These are phyloP conservation scores for Andricus curvator DNA, from an alignment of 2,888 invertebrate species.

Conservation along the genomic window DNA sequence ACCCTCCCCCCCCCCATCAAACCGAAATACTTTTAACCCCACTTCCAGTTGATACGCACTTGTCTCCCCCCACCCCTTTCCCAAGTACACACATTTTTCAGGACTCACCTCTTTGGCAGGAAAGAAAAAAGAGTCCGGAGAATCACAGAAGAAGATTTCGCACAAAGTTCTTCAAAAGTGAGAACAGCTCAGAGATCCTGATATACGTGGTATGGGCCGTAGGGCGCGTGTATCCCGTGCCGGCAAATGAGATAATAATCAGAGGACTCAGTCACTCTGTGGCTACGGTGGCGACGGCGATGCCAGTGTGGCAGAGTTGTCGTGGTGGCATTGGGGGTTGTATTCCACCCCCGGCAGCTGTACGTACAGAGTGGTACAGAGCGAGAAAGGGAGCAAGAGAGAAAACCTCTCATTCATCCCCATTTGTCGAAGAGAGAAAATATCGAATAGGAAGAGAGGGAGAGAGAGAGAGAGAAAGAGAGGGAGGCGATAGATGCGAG, in stretches of 20 bases:
- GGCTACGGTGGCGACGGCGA: constrained; percentile 65
- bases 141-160: not conserved
- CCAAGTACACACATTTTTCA: not conserved
- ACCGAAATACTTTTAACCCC: not conserved
- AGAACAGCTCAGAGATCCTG: constrained; percentile 31
- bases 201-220: constrained; percentile 42
- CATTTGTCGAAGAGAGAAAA: constrained; percentile 44
- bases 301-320: constrained; percentile 64
- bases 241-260: constrained; percentile 77
- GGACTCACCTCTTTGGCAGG: not conserved
- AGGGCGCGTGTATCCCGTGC: constrained; percentile 62
- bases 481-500: constrained; percentile 48
- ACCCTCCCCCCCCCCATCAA: not conserved
- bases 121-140: not conserved
- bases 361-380: constrained; percentile 54
- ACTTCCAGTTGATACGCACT: not conserved
- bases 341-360: constrained; percentile 63
- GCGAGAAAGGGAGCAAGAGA: constrained; percentile 46
- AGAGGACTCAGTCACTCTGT: constrained; percentile 70
- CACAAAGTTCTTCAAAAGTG: constrained; percentile 3
- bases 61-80: not conserved
- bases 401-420: constrained; percentile 13
- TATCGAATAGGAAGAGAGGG: constrained; percentile 42
- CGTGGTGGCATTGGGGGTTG: constrained; percentile 67
- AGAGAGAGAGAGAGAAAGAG: constrained; percentile 43